A percentile compares a stretch with the other conserved stretches of the same genome.
Evolutionary conservation across 2,888 invertebrate genomes (phyloP).

Genomic region (Capitulum mitella): DNA sequence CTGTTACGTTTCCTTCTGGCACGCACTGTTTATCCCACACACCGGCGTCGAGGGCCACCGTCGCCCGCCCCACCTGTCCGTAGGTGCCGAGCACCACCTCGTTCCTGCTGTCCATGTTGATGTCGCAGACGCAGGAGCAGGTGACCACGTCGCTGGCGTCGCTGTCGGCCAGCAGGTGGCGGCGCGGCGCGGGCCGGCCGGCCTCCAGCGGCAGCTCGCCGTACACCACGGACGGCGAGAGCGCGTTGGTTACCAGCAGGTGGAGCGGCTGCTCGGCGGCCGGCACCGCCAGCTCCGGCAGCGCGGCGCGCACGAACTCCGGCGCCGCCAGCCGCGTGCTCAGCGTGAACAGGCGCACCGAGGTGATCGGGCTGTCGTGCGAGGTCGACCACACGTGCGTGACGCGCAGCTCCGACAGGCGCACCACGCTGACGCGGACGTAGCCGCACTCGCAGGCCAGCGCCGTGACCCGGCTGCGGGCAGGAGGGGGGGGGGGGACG

Average conservation of each 20-base stretch:
- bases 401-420: slow-evolving; percentile 48
- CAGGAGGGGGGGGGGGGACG: slow-evolving; percentile 25
- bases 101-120: slow-evolving; percentile 61
- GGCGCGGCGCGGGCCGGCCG: neutral
- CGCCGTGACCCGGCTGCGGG: slow-evolving; percentile 51
- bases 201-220: slow-evolving; percentile 38
- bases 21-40: no score
- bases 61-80: slow-evolving; percentile 49
- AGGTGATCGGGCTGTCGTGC: slow-evolving; percentile 51
- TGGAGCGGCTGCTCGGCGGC: slow-evolving; percentile 43
- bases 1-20: no score
- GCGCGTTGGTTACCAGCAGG: slow-evolving; percentile 52
- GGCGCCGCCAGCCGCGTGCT: slow-evolving; percentile 39
- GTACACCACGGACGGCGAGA: slow-evolving; percentile 54
- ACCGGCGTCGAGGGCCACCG: no score
- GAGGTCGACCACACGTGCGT: slow-evolving; percentile 49
- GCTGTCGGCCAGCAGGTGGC: slow-evolving; percentile 23
- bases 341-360: slow-evolving; percentile 48
- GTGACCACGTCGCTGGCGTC: slow-evolving; percentile 45
- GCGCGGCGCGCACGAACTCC: slow-evolving; percentile 33
- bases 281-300: neutral
- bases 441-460: slow-evolving; percentile 57
- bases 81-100: slow-evolving; percentile 63
- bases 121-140: slow-evolving; percentile 57
- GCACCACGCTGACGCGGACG: slow-evolving; percentile 50